Conservation (phyloP, 2,113 vertebrate species). For the Mus musculus region GRCm39 chr7:91416001-91416500, state of each 20-base stretch:
- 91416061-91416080: not conserved
- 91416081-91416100: not conserved
- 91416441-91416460: not conserved
- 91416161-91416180: not conserved
- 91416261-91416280: not conserved
- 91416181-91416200: not conserved
- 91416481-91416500: not conserved
- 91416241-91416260: not conserved
- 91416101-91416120: not conserved
- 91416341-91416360: not conserved
- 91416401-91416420: not conserved
- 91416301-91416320: not conserved
- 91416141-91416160: not conserved
- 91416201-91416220: not conserved
- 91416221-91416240: conserved; percentile 11
- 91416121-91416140: not conserved
- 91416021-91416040: conserved; percentile 1
- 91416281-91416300: not conserved
- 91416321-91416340: conserved; percentile 7
- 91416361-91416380: not conserved
- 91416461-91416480: not conserved
- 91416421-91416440: not conserved
- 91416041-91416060: not conserved
- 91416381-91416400: not conserved
- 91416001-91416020: not conserved